Evolutionary conservation across 2,888 invertebrate genomes (phyloP), one percentile per base, ranked within the genome.

Genomic region (Drosophila austrosaltans): DNA sequence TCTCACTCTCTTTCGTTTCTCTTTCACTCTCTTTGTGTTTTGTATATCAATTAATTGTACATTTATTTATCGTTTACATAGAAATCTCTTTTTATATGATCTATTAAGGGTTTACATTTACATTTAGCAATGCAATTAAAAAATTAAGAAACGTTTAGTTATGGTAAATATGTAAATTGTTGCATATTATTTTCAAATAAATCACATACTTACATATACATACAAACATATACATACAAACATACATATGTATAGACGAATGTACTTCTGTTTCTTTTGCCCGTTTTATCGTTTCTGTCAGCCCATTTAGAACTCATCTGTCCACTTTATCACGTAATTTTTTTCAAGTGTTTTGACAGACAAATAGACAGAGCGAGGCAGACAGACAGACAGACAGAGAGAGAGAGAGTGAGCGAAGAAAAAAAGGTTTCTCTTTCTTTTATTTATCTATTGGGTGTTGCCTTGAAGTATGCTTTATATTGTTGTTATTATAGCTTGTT

Each of bases 291-390:
- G 39, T 56, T 63, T 68, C 6, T 22, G 61, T 32, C 58, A 59
- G 57, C 8, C 4, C 59, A 25, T 59, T 54, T 68, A 67, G 59
- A 77, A 74, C 76, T 54, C 73, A 71, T 76, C 69, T 69, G 69
- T 68, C 86, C 89, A 88, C 89, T 88, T 88, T 54, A 88, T 81
- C 87, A 89, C 87, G 89, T 87, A 89, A 75, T 79, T 72, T 66
- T 86, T 57, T 86, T 57, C 76, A 77, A 87, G 89, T 83, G 78
- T 69, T 69, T 71, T 66, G 63, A 62, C 69, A 48, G 71, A 73
- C 60, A 62, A 72, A 74, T 61, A 61, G 40, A 57, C 44, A 16
- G 22, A 28, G 54, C 53, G 62, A 57, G 40, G 8, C 58, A 58
- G 12, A 48, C 10, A 53, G 28, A 40, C 40, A 16, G 42, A 4